Conservation (phyloP, 1,140 invertebrate species). For the Caenorhabditis briggsae region DNA sequence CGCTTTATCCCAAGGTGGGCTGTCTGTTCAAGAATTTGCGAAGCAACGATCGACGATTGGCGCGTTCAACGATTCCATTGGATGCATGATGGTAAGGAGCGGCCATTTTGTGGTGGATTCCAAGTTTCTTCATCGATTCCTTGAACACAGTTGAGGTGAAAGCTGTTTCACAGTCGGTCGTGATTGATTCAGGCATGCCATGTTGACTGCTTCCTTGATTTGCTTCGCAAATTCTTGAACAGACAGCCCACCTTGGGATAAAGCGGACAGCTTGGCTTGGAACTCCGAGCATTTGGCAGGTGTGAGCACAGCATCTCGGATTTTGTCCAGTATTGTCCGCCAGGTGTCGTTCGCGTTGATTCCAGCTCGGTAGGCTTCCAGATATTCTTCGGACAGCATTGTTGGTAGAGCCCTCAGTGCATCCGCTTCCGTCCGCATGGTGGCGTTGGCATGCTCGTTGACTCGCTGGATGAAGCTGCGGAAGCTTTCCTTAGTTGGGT, state of each 20-base stretch:
- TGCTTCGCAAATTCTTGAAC: neutral
- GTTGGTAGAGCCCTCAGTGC: neutral
- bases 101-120: constrained; percentile 11
- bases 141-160: constrained; percentile 8
- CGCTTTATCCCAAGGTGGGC: neutral
- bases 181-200: neutral
- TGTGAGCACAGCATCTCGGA: neutral
- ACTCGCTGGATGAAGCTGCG: neutral
- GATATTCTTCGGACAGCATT: neutral
- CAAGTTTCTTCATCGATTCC: neutral
- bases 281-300: neutral
- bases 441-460: neutral
- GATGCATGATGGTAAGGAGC: constrained; percentile 21
- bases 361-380: neutral
- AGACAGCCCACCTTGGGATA: neutral
- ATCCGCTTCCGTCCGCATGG: neutral
- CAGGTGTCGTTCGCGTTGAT: neutral
- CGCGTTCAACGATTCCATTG: constrained; percentile 43
- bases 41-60: neutral
- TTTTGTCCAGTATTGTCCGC: neutral
- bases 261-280: neutral
- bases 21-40: neutral
- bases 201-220: neutral
- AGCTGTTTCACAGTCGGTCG: neutral
- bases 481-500: neutral